A percentile compares a stretch with the other conserved stretches of the same genome.
Conservation (phyloP, 2,888 invertebrate genomes). For the Sarcophaga rosellei region DNA sequence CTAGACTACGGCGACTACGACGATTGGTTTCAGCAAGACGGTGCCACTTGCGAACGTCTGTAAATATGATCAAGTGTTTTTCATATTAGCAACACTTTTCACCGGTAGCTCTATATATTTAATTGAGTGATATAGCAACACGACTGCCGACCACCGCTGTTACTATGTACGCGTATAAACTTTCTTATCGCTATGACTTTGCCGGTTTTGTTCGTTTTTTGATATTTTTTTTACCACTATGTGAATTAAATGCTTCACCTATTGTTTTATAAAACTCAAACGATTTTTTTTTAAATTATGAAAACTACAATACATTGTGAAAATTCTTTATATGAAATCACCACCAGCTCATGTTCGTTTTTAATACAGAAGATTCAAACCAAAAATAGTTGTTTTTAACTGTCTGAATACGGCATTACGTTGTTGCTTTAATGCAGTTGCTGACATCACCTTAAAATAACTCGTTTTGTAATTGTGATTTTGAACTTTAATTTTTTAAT, state of each 20-base stretch:
- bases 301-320: neutral
- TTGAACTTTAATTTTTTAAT: slow-evolving; percentile 50
- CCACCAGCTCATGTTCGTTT: neutral
- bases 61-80: neutral
- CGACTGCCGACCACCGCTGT: neutral
- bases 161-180: slow-evolving; percentile 12
- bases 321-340: slow-evolving; percentile 31
- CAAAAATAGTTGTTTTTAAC: slow-evolving; percentile 13
- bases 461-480: slow-evolving; percentile 39
- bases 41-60: no score
- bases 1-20: no score
- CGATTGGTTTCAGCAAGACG: no score
- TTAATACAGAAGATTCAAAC: neutral
- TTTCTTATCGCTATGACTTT: slow-evolving; percentile 26
- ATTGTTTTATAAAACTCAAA: neutral
- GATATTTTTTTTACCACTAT: neutral
- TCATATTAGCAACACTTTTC: neutral
- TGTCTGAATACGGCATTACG: neutral
- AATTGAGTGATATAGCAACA: slow-evolving; percentile 20
- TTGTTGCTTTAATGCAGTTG: slow-evolving; percentile 39
- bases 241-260: slow-evolving; percentile 18
- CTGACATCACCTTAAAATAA: slow-evolving; percentile 40
- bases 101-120: slow-evolving; percentile 14
- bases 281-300: neutral
- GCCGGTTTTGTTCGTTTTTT: neutral